These are phyloP conservation scores for Otocyon megalotis DNA, from an alignment of 2,113 vertebrate genomes.

Conservation along the genomic window DNA sequence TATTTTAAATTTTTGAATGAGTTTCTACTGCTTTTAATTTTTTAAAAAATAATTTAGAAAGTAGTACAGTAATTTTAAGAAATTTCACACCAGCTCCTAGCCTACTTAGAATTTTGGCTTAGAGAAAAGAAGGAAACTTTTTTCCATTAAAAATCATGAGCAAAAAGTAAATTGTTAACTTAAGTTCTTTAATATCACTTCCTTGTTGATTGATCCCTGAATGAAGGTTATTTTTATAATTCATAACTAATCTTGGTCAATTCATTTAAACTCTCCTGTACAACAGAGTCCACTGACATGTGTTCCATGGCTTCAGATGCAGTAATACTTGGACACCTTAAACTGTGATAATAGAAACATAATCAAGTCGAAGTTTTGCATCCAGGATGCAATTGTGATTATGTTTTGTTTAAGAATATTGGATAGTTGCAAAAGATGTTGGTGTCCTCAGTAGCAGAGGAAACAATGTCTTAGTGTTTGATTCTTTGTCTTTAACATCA, in stretches of 20 bases:
- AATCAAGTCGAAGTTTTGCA: neutral
- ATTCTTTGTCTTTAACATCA: neutral
- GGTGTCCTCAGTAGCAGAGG: neutral
- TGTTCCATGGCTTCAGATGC: neutral
- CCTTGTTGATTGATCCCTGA: neutral
- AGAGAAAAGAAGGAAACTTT: neutral
- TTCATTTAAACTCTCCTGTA: neutral
- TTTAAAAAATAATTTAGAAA: neutral
- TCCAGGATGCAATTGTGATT: conserved; percentile 24
- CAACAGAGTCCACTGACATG: neutral
- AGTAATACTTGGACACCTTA: neutral
- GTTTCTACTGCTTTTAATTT: neutral
- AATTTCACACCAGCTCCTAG: neutral
- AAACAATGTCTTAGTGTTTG: neutral
- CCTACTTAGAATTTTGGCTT: conserved; percentile 21
- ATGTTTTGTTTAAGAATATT: neutral
- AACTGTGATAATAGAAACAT: neutral
- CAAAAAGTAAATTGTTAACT: neutral
- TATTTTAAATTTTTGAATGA: neutral
- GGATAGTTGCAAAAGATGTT: neutral
- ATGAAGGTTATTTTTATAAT: neutral
- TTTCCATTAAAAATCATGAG: neutral
- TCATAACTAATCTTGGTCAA: neutral
- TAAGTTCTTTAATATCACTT: neutral
- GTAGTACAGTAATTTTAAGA: neutral